phyloP scores from a whole-genome alignment of 1,140 invertebrate species.

The Littorina saxatilis region DNA sequence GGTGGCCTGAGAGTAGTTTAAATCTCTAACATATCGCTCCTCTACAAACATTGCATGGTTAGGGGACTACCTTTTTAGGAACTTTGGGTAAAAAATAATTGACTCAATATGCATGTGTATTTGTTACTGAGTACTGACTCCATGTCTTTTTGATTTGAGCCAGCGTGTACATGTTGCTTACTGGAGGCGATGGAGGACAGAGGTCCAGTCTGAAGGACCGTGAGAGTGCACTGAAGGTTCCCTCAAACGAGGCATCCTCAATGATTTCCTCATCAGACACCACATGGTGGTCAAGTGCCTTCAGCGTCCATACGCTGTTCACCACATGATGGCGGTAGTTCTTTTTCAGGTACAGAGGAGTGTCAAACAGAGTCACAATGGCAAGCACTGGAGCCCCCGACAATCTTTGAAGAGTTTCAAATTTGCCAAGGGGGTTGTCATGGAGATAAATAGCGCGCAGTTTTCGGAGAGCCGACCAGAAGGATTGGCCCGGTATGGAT shows the following conservation, averaged over 20 bases:
- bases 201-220: slow-evolving; percentile 61
- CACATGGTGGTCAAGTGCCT: slow-evolving; percentile 72
- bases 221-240: slow-evolving; percentile 59
- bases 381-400: slow-evolving; percentile 61
- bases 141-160: too few relatives aligned
- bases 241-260: slow-evolving; percentile 73
- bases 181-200: slow-evolving; percentile 56
- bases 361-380: slow-evolving; percentile 72
- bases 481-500: slow-evolving; percentile 64
- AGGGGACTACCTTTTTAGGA: too few relatives aligned
- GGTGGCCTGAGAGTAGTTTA: too few relatives aligned
- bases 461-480: slow-evolving; percentile 69
- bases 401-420: slow-evolving; percentile 70
- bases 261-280: slow-evolving; percentile 76
- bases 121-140: too few relatives aligned
- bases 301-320: slow-evolving; percentile 72
- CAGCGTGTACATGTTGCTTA: slow-evolving; percentile 39
- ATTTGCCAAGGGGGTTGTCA: slow-evolving; percentile 73
- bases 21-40: too few relatives aligned
- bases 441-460: slow-evolving; percentile 72
- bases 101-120: too few relatives aligned
- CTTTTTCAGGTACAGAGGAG: slow-evolving; percentile 71
- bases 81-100: too few relatives aligned
- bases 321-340: slow-evolving; percentile 74
- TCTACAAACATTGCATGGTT: too few relatives aligned